Evolutionary conservation across 2,888 invertebrate genomes (phyloP).

Genomic region (Dolichomitus sp.): DNA sequence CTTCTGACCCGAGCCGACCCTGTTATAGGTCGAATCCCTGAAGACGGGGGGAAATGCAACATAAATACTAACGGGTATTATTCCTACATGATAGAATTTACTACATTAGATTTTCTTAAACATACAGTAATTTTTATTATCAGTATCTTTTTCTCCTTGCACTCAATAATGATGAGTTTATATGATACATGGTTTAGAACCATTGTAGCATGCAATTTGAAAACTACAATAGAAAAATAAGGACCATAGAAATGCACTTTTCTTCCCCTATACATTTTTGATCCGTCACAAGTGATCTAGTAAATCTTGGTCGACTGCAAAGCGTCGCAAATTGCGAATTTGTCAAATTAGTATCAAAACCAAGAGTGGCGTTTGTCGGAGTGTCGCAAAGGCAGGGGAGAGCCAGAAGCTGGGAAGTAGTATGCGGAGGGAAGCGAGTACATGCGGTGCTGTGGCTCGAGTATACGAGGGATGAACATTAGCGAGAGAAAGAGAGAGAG

Average conservation of each 20-base stretch:
- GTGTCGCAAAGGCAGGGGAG: conserved; percentile 20
- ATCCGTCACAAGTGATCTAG: conserved; percentile 22
- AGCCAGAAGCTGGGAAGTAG: conserved; percentile 39
- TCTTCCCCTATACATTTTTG: background rate
- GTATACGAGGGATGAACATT: conserved; percentile 1
- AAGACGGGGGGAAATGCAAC: too few species aligned
- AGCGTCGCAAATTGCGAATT: conserved; percentile 64
- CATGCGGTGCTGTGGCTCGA: conserved; percentile 19
- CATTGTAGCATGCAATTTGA: background rate
- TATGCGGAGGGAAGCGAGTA: conserved; percentile 4
- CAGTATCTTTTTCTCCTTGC: too few species aligned
- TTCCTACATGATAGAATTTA: too few species aligned
- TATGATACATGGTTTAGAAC: too few species aligned
- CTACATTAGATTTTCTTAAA: too few species aligned
- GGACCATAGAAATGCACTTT: background rate
- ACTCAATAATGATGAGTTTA: too few species aligned
- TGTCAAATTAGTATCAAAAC: conserved; percentile 64
- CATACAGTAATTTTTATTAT: too few species aligned
- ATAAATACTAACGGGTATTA: too few species aligned
- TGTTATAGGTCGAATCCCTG: too few species aligned
- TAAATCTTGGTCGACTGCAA: conserved; percentile 14
- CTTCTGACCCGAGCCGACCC: too few species aligned
- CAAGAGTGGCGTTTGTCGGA: conserved; percentile 52
- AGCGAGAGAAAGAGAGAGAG: too few species aligned
- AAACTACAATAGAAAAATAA: conserved; percentile 3